Conservation (phyloP, 2,113 vertebrate species). For the Rattus rattus region DNA sequence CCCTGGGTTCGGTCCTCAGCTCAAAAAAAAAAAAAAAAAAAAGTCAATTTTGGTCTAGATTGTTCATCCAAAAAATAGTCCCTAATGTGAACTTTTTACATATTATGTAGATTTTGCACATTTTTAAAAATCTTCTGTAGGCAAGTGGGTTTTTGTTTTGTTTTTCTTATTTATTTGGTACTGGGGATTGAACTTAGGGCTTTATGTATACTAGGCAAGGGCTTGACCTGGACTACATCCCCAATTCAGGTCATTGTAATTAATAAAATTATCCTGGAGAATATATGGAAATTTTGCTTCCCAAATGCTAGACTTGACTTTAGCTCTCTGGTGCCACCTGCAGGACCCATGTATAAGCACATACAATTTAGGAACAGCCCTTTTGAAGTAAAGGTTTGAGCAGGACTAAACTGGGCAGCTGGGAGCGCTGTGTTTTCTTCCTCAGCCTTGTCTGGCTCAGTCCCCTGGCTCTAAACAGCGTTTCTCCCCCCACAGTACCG, state of each 20-base stretch:
- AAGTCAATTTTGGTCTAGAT: background rate
- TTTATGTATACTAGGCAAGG: background rate
- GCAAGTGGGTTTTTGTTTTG: background rate
- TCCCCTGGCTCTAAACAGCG: slow-evolving; percentile 50
- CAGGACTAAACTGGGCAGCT: slow-evolving; percentile 18
- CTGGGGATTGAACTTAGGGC: background rate
- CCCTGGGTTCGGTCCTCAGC: too few species aligned
- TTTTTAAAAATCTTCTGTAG: background rate
- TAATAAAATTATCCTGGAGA: background rate
- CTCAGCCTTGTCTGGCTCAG: background rate
- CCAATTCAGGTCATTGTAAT: background rate
- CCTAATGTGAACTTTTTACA: background rate
- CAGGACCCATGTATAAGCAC: slow-evolving; percentile 10
- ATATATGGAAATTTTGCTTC: background rate
- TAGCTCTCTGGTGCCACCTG: background rate
- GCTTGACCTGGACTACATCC: background rate
- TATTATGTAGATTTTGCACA: background rate
- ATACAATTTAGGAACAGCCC: background rate
- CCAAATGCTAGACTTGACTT: background rate
- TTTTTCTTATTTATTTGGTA: background rate
- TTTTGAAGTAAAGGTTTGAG: slow-evolving; percentile 45
- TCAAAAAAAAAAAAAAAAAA: too few species aligned
- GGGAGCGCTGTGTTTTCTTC: background rate
- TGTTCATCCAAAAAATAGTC: background rate
- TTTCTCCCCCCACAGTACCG: slow-evolving; percentile 89